Evolutionary conservation across 2,113 vertebrate genomes (phyloP), one percentile per base, ranked within the genome.

Genomic region (Cisticola juncidis): DNA sequence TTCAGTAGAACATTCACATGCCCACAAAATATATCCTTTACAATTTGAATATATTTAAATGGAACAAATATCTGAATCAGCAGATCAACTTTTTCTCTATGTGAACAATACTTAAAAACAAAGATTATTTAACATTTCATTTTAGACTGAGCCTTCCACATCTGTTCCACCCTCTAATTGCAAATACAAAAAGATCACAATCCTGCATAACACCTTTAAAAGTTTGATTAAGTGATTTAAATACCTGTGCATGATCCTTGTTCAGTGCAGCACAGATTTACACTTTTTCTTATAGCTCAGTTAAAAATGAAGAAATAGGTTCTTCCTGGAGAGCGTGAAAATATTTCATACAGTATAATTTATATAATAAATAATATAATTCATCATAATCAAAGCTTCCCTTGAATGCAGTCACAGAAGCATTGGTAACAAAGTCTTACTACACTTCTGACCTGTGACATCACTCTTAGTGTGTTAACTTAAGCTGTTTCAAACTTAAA

Each of bases 191-290:
- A 92, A 71, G n/a, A 94, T 81, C 25, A 80, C 15, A 42, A 82
- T 72, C 87, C 85, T 89, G 44, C 96, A 94, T 85, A 70, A 86
- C 56, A 77, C 35, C 17, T 92, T 86, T 54, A 79, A 92, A 88
- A 83, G 12, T 71, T 74, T 93, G 47, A 92, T 65, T 69, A 85
- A 94, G 16, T 69, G 8, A 90, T 95, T 95, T 96, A 97, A 94
- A 92, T 93, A 51, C 20, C 78, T 83, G 42, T 62, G 15, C 72
- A 38, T 78, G 65, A 77, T 72, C 21, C 53, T 71, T 97, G 54
- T 81, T 95, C 70, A 89, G 36, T 58, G 47, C 36, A 90, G 47
- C 45, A 89, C 35, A n/a, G 69, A 88, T 91, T 96, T 68, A 36
- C 35, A 68, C 54, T 15, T 57, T 51, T 89, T 40, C 26, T 94